Percentiles rank a stretch among this genome's conserved stretches.
These are phyloP conservation scores for Phylloscopus trochiloides DNA, from an alignment of 2,113 vertebrate genomes.

Conservation along the genomic window DNA sequence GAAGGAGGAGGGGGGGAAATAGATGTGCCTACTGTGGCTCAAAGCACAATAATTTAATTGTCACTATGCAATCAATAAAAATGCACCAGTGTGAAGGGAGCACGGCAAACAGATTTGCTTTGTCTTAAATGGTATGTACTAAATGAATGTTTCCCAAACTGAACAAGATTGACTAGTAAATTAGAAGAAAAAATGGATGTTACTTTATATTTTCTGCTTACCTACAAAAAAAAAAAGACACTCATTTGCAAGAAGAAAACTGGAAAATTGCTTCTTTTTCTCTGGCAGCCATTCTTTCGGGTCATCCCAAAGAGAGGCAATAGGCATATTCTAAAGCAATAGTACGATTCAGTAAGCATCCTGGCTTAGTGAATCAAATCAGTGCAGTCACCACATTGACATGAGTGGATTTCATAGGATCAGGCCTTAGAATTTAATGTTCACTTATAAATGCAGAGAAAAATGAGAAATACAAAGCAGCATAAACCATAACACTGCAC, in stretches of 20 bases:
- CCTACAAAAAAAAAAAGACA: conserved; percentile 12
- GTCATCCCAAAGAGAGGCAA: conserved; percentile 1
- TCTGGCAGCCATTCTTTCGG: background rate
- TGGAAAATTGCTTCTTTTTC: conserved; percentile 6
- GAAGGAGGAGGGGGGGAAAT: background rate
- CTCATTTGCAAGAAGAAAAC: conserved; percentile 13
- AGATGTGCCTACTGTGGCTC: conserved; percentile 6
- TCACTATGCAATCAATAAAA: conserved; percentile 50
- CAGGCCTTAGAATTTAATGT: background rate
- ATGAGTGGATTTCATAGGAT: background rate
- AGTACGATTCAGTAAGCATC: background rate
- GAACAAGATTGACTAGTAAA: conserved; percentile 56
- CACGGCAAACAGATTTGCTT: conserved; percentile 23
- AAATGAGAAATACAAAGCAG: background rate
- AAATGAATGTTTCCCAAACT: conserved; percentile 35
- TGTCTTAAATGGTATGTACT: conserved; percentile 40
- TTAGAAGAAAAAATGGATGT: conserved; percentile 54
- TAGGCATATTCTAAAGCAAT: background rate
- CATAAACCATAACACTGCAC: background rate
- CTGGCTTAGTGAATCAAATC: background rate
- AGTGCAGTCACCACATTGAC: background rate
- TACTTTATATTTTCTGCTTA: conserved; percentile 56
- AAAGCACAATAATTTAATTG: conserved; percentile 60
- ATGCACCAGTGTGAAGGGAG: conserved; percentile 27
- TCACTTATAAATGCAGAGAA: background rate